A percentile compares a stretch with the other conserved stretches of the same genome.
These are phyloP conservation scores for Brachionus rotundiformis DNA, from an alignment of 1,140 invertebrate species.

Conservation along the genomic window DNA sequence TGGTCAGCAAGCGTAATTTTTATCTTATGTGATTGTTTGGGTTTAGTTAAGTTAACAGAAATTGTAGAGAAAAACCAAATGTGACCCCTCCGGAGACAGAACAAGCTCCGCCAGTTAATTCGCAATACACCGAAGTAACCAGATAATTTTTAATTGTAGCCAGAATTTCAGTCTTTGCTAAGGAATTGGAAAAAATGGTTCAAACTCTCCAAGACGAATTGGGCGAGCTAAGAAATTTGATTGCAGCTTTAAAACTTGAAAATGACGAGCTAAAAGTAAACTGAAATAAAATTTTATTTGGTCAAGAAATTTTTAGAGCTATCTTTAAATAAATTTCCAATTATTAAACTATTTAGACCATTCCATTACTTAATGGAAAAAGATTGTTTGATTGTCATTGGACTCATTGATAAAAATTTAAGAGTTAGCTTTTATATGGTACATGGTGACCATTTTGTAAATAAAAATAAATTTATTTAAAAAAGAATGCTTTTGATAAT, in stretches of 20 bases:
- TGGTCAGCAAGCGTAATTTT: not conserved
- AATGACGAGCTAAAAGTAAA: conserved; percentile 31
- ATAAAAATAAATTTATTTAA: too few species aligned
- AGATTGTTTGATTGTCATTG: too few species aligned
- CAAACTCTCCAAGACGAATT: conserved; percentile 1
- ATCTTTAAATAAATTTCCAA: too few species aligned
- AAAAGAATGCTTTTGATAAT: too few species aligned
- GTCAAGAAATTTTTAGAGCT: too few species aligned
- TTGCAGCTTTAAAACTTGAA: conserved; percentile 47
- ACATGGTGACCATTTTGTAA: too few species aligned
- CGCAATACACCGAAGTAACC: not conserved
- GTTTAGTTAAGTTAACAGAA: not conserved
- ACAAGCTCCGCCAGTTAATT: not conserved
- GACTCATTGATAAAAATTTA: too few species aligned
- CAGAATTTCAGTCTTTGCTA: not conserved
- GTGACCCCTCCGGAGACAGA: not conserved
- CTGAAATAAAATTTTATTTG: too few species aligned
- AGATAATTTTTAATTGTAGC: not conserved
- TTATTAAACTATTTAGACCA: too few species aligned
- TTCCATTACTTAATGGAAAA: too few species aligned
- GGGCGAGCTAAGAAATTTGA: conserved; percentile 11
- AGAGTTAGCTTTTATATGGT: too few species aligned
- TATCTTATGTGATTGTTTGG: not conserved
- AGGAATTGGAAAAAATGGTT: conserved; percentile 40
- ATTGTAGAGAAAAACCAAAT: not conserved